A percentile compares a stretch with the other conserved stretches of the same genome.
These are phyloP conservation scores for Harpalus rubripes DNA, from an alignment of 2,888 invertebrate genomes.

Conservation along the genomic window DNA sequence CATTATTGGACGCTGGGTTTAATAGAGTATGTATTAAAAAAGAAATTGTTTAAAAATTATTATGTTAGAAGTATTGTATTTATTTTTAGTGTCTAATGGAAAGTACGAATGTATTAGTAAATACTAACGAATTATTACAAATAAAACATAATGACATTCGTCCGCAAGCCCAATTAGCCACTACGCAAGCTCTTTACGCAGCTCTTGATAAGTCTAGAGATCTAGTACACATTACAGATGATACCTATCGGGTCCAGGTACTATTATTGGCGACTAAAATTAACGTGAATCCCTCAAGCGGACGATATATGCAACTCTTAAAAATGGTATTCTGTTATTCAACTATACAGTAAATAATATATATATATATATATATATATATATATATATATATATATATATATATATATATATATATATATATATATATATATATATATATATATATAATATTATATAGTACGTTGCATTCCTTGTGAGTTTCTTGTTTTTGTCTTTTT, in stretches of 20 bases:
- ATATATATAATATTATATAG: too few relatives aligned
- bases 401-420: too few relatives aligned
- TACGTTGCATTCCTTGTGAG: too few relatives aligned
- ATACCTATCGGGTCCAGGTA: constrained; percentile 90
- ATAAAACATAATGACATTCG: constrained; percentile 89
- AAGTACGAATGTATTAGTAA: constrained; percentile 82
- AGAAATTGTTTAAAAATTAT: background rate
- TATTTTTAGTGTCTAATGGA: constrained; percentile 83
- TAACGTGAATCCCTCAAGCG: too few relatives aligned
- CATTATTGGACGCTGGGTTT: constrained; percentile 91
- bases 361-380: too few relatives aligned
- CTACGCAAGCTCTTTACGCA: constrained; percentile 89
- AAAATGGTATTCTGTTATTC: too few relatives aligned
- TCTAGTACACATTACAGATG: constrained; percentile 92
- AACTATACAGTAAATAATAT: too few relatives aligned
- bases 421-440: too few relatives aligned
- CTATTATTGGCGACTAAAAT: too few relatives aligned
- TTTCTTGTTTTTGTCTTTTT: too few relatives aligned
- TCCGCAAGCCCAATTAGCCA: constrained; percentile 87
- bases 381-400: too few relatives aligned
- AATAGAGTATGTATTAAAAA: constrained; percentile 85
- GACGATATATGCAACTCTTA: too few relatives aligned
- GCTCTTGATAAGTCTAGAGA: constrained; percentile 93
- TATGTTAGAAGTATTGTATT: constrained; percentile 3
- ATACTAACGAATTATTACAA: constrained; percentile 86